Conservation (phyloP, 2,888 invertebrate genomes). For the Diabrotica balteata region DNA sequence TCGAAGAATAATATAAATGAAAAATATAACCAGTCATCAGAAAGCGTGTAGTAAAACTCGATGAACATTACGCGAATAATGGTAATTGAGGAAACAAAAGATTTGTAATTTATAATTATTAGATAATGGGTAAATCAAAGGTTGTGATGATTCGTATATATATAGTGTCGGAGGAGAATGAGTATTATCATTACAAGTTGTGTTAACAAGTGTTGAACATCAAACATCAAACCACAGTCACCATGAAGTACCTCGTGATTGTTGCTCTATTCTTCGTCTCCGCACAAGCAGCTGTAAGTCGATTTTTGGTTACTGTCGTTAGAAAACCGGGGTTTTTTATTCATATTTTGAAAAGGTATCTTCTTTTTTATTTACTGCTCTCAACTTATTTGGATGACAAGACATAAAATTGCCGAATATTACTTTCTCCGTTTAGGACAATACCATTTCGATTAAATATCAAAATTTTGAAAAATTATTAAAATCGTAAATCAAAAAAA, state of each 20-base stretch:
- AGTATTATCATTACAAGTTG: not conserved
- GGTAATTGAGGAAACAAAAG: constrained; percentile 20
- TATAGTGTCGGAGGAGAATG: not conserved
- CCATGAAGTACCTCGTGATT: constrained; percentile 19
- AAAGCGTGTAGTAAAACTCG: constrained; percentile 22
- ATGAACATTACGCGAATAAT: constrained; percentile 10
- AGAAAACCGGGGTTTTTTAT: not conserved
- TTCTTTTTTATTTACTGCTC: not conserved
- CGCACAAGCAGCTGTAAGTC: constrained; percentile 16
- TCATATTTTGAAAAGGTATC: not conserved
- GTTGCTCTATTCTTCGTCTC: constrained; percentile 9
- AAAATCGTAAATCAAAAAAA: too few species aligned
- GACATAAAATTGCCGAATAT: too few species aligned
- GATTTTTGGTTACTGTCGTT: not conserved
- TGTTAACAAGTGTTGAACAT: constrained; percentile 2
- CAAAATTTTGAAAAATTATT: too few species aligned
- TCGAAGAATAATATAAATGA: not conserved
- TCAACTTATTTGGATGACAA: too few species aligned
- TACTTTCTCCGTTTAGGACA: too few species aligned
- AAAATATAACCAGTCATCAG: constrained; percentile 16
- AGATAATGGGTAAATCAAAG: constrained; percentile 2
- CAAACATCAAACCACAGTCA: not conserved
- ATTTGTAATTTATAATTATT: constrained; percentile 16
- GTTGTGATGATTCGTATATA: constrained; percentile 8
- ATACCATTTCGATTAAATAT: too few species aligned